phyloP scores from a whole-genome alignment of 2,888 invertebrate species.

The Heliconius erato region DNA sequence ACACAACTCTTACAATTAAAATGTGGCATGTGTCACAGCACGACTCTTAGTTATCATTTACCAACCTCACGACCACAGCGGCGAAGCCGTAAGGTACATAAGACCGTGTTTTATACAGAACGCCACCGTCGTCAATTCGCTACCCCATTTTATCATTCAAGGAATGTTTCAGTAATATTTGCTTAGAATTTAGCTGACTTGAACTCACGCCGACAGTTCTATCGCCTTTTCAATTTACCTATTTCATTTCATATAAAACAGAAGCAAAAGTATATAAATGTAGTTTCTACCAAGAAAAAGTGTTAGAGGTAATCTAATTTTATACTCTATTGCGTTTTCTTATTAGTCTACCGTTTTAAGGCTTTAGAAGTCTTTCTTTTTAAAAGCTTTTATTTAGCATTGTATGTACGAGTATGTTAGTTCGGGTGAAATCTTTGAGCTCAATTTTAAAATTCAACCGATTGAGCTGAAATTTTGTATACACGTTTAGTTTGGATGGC shows the following conservation, averaged over 20 bases:
- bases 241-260: background rate
- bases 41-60: no score
- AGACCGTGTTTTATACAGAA: background rate
- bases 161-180: slow-evolving; percentile 51
- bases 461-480: no score
- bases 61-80: background rate
- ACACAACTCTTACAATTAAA: no score
- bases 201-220: slow-evolving; percentile 23
- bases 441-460: no score
- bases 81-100: background rate
- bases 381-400: no score
- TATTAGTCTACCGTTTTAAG: background rate
- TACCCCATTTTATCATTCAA: slow-evolving; percentile 48
- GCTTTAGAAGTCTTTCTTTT: background rate
- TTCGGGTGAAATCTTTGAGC: no score
- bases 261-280: background rate
- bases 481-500: no score
- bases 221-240: slow-evolving; percentile 10
- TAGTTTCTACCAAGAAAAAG: background rate
- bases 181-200: slow-evolving; percentile 41
- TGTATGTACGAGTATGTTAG: no score
- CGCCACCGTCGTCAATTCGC: slow-evolving; percentile 36
- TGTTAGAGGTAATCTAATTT: slow-evolving; percentile 5
- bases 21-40: no score
- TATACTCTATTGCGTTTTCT: background rate